Conservation (phyloP, 2,888 invertebrate genomes). For the Ophion ventricosus region DNA sequence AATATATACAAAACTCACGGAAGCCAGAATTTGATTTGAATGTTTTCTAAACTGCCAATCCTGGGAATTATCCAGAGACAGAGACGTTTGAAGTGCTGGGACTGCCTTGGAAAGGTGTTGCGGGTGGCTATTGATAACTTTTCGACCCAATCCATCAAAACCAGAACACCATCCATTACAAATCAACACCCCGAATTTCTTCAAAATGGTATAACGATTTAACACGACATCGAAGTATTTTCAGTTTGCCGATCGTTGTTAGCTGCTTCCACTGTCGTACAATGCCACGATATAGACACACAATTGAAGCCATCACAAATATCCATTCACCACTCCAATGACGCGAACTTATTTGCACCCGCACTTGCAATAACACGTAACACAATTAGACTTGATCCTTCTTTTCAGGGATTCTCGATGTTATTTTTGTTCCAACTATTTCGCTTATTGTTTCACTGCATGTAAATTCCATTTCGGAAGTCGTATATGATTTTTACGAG, state of each 20-base stretch:
- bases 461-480: not conserved
- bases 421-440: not conserved
- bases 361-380: constrained; percentile 51
- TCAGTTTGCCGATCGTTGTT: constrained; percentile 1
- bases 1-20: too few species aligned
- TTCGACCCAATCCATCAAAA: not conserved
- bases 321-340: constrained; percentile 42
- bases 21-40: too few species aligned
- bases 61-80: too few species aligned
- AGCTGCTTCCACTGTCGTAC: constrained; percentile 6
- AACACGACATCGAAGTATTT: constrained; percentile 30
- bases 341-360: constrained; percentile 34
- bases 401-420: not conserved
- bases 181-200: not conserved
- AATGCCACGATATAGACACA: constrained; percentile 15
- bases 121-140: too few species aligned
- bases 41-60: too few species aligned
- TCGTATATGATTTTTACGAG: not conserved
- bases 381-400: constrained; percentile 44
- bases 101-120: too few species aligned
- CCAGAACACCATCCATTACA: not conserved
- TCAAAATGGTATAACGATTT: constrained; percentile 12
- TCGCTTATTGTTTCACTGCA: not conserved
- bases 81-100: too few species aligned
- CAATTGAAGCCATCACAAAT: constrained; percentile 32